Percentiles rank a stretch among this genome's conserved stretches.
phyloP scores from a whole-genome alignment of 2,797 vertebrate species.

The Sus cebifrons region DNA sequence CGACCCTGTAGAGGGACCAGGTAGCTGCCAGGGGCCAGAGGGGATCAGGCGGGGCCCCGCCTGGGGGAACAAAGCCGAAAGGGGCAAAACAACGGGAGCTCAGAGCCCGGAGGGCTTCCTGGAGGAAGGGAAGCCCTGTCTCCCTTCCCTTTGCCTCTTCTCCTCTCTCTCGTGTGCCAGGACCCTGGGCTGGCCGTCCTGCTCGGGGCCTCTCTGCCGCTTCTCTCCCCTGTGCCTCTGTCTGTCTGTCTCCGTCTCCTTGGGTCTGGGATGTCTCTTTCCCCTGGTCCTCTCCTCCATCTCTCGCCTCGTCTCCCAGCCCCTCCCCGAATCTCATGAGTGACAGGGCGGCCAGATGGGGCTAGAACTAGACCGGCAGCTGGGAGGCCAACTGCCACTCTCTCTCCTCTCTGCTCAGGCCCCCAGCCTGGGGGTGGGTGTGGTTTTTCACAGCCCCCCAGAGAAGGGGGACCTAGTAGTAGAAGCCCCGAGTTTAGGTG shows the following conservation, averaged over 20 bases:
- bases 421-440: background rate
- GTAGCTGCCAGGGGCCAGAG: background rate
- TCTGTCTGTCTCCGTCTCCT: background rate
- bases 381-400: background rate
- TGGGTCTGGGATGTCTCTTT: background rate
- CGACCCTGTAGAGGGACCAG: background rate
- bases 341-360: background rate
- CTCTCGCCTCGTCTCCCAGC: background rate
- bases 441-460: rapidly evolving
- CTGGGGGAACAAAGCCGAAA: background rate
- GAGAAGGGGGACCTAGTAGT: background rate
- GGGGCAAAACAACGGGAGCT: background rate
- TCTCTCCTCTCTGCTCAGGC: background rate
- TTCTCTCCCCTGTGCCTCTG: rapidly evolving
- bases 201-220: background rate
- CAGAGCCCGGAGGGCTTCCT: background rate
- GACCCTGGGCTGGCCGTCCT: background rate
- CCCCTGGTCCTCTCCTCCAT: background rate
- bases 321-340: background rate
- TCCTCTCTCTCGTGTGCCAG: background rate
- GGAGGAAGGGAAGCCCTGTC: background rate
- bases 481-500: no score
- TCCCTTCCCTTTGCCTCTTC: background rate
- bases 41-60: background rate
- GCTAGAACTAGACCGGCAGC: background rate